Percentiles rank a stretch among this genome's conserved stretches.
Evolutionary conservation across 1,140 invertebrate species (phyloP).

Genomic region (Sycophila sp.): DNA sequence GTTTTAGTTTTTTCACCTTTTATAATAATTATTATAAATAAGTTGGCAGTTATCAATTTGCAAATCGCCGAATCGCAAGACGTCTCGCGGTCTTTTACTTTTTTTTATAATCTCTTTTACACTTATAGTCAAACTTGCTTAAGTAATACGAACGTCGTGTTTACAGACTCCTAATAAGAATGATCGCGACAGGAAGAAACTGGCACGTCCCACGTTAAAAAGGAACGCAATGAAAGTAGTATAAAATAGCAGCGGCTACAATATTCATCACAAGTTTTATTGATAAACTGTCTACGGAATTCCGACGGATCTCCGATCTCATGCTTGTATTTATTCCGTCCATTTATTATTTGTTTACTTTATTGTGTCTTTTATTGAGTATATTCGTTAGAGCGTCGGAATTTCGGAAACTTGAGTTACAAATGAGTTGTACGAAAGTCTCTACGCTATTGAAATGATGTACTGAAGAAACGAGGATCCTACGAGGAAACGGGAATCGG

Average conservation of each 20-base stretch:
- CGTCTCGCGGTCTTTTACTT: not conserved
- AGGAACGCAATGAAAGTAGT: constrained; percentile 28
- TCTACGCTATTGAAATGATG: too few species aligned
- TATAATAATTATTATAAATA: too few species aligned
- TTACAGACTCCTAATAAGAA: constrained; percentile 9
- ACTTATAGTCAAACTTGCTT: constrained; percentile 25
- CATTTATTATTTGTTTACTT: too few species aligned
- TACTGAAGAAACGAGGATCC: constrained; percentile 15
- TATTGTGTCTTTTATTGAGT: too few species aligned
- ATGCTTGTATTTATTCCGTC: not conserved
- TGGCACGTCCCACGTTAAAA: constrained; percentile 11
- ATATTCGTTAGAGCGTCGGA: too few species aligned
- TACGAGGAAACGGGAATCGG: constrained; percentile 3
- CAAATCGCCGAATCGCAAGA: constrained; percentile 27
- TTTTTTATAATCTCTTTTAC: constrained; percentile 32
- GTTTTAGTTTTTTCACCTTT: too few species aligned
- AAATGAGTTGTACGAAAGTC: constrained; percentile 21
- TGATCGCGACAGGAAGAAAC: constrained; percentile 31
- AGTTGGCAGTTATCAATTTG: constrained; percentile 18
- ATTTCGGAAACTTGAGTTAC: constrained; percentile 14
- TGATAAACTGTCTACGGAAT: too few species aligned
- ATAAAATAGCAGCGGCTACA: constrained; percentile 24
- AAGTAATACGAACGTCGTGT: constrained; percentile 23
- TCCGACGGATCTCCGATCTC: too few species aligned
- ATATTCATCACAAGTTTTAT: constrained; percentile 13